Evolutionary conservation across 2,888 invertebrate genomes (phyloP), one percentile per base, ranked within the genome.

Genomic region (Argyresthia albistria): DNA sequence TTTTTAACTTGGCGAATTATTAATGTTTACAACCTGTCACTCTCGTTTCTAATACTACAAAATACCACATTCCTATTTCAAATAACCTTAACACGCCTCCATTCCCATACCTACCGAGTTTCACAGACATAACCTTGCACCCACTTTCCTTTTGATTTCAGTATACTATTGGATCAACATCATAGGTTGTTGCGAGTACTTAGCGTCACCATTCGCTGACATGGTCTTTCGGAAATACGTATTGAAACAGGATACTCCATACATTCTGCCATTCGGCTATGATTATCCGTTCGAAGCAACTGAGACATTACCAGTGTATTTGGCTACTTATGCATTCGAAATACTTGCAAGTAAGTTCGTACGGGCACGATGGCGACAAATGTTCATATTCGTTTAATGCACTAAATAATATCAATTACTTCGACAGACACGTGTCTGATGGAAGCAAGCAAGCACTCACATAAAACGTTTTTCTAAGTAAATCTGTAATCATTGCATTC

Each of bases 91-190:
- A n/a, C n/a, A n/a, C n/a, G n/a, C n/a, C n/a, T n/a, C n/a, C n/a
- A n/a, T n/a, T n/a, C n/a, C n/a, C n/a, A n/a, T n/a, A n/a, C n/a
- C n/a, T n/a, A n/a, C n/a, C n/a, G 11, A 46, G 14, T 8, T 4
- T 14, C n/a, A 7, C 55, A 35, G 25, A 2, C 25, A 25, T 25
- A 25, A 25, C 3, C 25, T n/a, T n/a, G n/a, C n/a, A n/a, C n/a
- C n/a, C n/a, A n/a, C n/a, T 25, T 25, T 25, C 2, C 25, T 25
- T 25, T 25, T 25, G 25, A 49, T 66, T 67, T 35, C 62, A 76
- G 73, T 67, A 11, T 70, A 68, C 53, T 70, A 71, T 58, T 69
- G 70, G 67, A 60, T 65, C 53, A 65, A 62, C 52, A 59, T 69
- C 35, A 37, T 70, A n/a, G 66, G 69, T 8, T 52, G 69, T 0